Base-by-base conservation (phyloP, 2,113 vertebrate genomes). In the Climacteris rufus region DNA sequence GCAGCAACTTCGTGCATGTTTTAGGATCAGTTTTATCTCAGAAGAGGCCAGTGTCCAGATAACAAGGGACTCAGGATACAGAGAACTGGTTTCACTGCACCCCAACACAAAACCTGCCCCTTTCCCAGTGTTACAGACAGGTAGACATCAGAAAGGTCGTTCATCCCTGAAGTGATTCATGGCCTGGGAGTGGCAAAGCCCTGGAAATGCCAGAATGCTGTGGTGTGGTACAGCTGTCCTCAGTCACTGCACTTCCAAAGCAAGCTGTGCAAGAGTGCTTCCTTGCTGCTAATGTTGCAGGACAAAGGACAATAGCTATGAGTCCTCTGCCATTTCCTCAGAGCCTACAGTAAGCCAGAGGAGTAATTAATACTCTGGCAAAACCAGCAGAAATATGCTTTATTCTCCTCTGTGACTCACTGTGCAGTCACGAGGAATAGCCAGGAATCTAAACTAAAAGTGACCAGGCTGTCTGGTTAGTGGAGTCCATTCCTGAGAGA, bases 241-340 rank as follows among this genome's bases (percentile, higher is more conserved):
- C 25, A 23, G 42, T 22, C 22, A 39, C 27, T 21, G 40, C 47
- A 37, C 47, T 84, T 83, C 60, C 91, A 83, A 75, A 79, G 77
- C 25, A 35, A 66, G 54, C 59, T 37, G 31, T 61, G 42, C 33
- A 35, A 40, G 52, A 70, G 4, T 4, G 11, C 45, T 95, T 96
- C 76, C 83, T 90, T 61, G 66, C 40, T 75, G 74, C 65, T 65
- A 18, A 40, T 21, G 22, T 30, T 49, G 70, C 57, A 74, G 87
- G 91, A 87, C 87, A 83, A 94, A 94, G 74, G 81, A 97, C 90
- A 95, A 93, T 80, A 91, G 76, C 69, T 77, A 4, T 1, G 23
- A 86, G 79, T 65, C 33, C 71, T 66, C 35, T 59, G 49, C 71
- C 60, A 66, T 88, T 96, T 96, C 93, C 92, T 93, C 44, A 75